A percentile compares a stretch with the other conserved stretches of the same genome.
phyloP scores from a whole-genome alignment of 2,113 vertebrate genomes.

The Pagrus major region DNA sequence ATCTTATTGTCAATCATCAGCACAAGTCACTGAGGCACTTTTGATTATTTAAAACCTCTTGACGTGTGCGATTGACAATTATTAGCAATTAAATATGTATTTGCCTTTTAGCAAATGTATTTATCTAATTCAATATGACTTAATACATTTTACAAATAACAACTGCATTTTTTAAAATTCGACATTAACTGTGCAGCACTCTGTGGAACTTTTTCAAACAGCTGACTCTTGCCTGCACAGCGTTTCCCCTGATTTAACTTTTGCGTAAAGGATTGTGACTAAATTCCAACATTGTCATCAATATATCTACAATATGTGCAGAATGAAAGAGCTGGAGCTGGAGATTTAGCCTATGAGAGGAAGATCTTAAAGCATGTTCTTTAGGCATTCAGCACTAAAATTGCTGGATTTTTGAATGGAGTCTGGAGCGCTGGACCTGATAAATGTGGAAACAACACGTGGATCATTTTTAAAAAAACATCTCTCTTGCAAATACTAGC shows the following conservation, averaged over 20 bases:
- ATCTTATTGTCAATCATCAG: background rate
- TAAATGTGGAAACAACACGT: background rate
- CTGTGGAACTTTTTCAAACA: background rate
- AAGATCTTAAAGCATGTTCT: background rate
- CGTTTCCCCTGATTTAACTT: background rate
- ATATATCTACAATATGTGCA: too few relatives aligned
- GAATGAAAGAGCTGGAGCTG: background rate
- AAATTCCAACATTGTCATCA: background rate
- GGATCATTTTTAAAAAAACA: too few relatives aligned
- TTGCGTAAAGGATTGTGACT: too few relatives aligned
- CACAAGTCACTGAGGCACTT: background rate
- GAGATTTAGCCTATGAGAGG: too few relatives aligned
- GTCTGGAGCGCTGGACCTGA: background rate
- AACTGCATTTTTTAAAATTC: background rate
- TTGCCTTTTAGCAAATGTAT: background rate
- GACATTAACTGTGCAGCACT: too few relatives aligned
- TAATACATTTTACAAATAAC: too few relatives aligned
- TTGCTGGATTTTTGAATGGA: slow-evolving; percentile 5
- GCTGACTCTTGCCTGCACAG: too few relatives aligned
- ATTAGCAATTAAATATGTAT: background rate
- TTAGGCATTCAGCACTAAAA: background rate
- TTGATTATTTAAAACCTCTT: too few relatives aligned
- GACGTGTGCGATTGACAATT: background rate
- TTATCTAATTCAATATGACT: too few relatives aligned
- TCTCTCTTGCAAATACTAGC: too few relatives aligned